Evolutionary conservation across 1,140 invertebrate genomes (phyloP).

Genomic region (Ostrea edulis): DNA sequence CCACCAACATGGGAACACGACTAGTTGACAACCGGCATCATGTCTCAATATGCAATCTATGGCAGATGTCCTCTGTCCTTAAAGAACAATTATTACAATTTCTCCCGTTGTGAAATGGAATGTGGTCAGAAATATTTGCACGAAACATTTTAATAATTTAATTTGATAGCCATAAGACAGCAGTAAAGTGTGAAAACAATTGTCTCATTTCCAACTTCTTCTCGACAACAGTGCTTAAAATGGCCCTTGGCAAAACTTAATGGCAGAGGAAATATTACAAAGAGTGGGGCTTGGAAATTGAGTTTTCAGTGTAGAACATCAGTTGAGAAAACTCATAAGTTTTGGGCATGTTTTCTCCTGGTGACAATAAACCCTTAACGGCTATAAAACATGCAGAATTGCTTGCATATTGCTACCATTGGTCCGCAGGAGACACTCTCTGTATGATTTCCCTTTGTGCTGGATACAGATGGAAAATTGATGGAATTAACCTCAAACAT

Average conservation of each 20-base stretch:
- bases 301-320: neutral
- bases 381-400: neutral
- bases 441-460: neutral
- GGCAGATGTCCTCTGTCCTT: constrained; percentile 8
- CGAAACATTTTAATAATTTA: constrained; percentile 20
- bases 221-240: neutral
- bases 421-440: neutral
- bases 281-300: neutral
- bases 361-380: constrained; percentile 2
- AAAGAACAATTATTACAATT: constrained; percentile 17
- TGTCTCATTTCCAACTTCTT: constrained; percentile 10
- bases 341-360: constrained; percentile 4
- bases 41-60: neutral
- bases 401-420: neutral
- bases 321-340: constrained; percentile 2
- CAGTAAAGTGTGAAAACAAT: neutral
- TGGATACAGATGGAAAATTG: constrained; percentile 28
- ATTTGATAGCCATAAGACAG: neutral
- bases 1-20: neutral
- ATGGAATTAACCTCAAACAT: constrained; percentile 11
- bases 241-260: neutral
- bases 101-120: neutral
- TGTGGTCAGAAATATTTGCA: constrained; percentile 22
- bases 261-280: neutral
- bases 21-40: constrained; percentile 11